Evolutionary conservation across 2,797 vertebrate species (phyloP), one percentile per base, ranked within the genome.

Genomic region (Clamator glandarius): DNA sequence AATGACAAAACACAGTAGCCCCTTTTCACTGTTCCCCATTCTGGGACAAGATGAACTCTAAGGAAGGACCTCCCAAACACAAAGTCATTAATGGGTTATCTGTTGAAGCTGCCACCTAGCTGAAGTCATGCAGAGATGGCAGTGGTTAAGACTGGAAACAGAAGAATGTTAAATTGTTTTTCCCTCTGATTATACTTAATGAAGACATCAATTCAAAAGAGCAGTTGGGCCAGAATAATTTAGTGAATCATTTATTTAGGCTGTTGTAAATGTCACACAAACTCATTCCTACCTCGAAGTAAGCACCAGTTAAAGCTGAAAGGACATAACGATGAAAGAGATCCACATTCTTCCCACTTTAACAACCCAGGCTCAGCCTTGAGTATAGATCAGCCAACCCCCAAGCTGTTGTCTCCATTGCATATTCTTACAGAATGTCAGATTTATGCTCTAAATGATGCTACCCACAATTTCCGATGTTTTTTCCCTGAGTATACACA

Each of bases 391-490:
- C 52, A 80, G 46, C 14, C 66, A 80, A 24, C 5, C 4, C 21
- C 2, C 12, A 42, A 52, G 23, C 19, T 52, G 50, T 63, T 87
- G 39, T 29, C 12, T 48, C 26, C 33, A 61, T 2, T 12, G 29
- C 17, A 57, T 75, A 68, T 36, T 75, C 44, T 83, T 90, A 36
- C 52, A 87, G 75, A 84, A 77, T 31, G 6, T 29, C 57, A 74
- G 33, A 50, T 62, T 89, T 64, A n/a, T 68, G 29, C 17, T 92
- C 79, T 57, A 81, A 93, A n/a, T 80, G 4, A 31, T 5, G 25
- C n/a, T 82, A 46, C 12, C 42, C 39, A 41, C 0, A 0, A 52
- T 76, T 95, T 80, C 21, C 61, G 76, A 54, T 1, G 3, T 64
- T 94, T 87, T 89, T 59, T 18, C 52, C 28, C 29, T n/a, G 33